Evolutionary conservation across 2,797 vertebrate genomes (phyloP), one percentile per base, ranked within the genome.

Genomic region (Sebastes cheni): DNA sequence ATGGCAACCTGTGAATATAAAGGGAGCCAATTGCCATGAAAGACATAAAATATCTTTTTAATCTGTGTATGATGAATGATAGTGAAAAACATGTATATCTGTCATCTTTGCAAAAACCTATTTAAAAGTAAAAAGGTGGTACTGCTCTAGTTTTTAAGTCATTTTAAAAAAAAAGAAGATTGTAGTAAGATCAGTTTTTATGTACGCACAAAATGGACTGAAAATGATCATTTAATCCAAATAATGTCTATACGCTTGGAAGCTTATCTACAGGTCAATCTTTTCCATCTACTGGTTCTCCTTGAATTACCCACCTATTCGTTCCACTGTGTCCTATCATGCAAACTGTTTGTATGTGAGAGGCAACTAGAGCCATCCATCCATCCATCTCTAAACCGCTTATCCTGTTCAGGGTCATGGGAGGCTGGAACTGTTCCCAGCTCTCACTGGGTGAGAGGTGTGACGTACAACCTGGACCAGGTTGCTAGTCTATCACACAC

Each of bases 341-440:
- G 42, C 14, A 73, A 27, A 39, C 12, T 39, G n/a, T 23, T 67
- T 20, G 27, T 62, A 42, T 62, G 30, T 9, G 18, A 72, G 50
- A 62, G 67, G 32, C 67, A 56, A 61, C 55, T 6, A 8, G 60
- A 64, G 36, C 54, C 52, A 66, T 30, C 52, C 59, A 56, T 32
- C 39, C 39, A 42, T 32, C 16, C 42, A 46, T 27, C 76, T 64
- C 46, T 59, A 11, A 73, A 61, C 16, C 0, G 1, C 27, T 42
- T 22, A 20, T 71, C 46, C 46, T 42, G 29, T 29, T 69, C 68
- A 13, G 46, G 59, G 32, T 69, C 67, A 64, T 22, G 22, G 36
- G 23, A 74, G 46, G 27, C 67, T 81, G 74, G 66, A 72, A 14
- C 3, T 8, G 29, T 56, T 80, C 34, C 74, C 67, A n/a, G 18